phyloP scores from a whole-genome alignment of 2,797 vertebrate genomes.

The Xiphophorus birchmanni region DNA sequence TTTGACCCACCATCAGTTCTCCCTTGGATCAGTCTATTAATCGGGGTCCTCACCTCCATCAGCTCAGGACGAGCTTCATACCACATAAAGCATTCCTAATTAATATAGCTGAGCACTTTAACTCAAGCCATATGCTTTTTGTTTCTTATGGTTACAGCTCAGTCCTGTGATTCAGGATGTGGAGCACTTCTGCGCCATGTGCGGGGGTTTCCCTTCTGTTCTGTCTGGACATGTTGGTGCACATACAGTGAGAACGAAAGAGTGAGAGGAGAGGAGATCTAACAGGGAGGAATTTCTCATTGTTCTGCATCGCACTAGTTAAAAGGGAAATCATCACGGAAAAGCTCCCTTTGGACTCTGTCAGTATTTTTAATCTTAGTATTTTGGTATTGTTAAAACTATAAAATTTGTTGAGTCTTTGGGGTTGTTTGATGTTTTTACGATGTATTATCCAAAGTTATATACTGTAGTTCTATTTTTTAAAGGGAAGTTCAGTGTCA shows the following conservation, averaged over 20 bases:
- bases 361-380: constrained; percentile 19
- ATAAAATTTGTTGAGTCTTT: not conserved
- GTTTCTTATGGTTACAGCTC: constrained; percentile 26
- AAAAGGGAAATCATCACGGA: constrained; percentile 1
- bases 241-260: constrained; percentile 34
- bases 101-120: constrained; percentile 24
- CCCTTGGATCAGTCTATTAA: constrained; percentile 46
- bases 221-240: constrained; percentile 56
- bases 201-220: constrained; percentile 51
- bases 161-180: constrained; percentile 43
- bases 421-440: not conserved
- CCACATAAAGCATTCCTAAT: constrained; percentile 24
- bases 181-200: constrained; percentile 25
- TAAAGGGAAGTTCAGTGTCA: not conserved
- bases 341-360: constrained; percentile 2
- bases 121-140: constrained; percentile 16
- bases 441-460: not conserved
- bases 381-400: constrained; percentile 4
- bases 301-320: constrained; percentile 18
- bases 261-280: constrained; percentile 14
- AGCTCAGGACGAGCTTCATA: constrained; percentile 21
- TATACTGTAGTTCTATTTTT: not conserved
- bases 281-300: constrained; percentile 27
- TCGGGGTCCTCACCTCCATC: constrained; percentile 16
- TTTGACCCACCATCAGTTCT: constrained; percentile 40